Evolutionary conservation across 2,113 vertebrate genomes (phyloP), one percentile per base, ranked within the genome.

Genomic region (Callipepla squamata): DNA sequence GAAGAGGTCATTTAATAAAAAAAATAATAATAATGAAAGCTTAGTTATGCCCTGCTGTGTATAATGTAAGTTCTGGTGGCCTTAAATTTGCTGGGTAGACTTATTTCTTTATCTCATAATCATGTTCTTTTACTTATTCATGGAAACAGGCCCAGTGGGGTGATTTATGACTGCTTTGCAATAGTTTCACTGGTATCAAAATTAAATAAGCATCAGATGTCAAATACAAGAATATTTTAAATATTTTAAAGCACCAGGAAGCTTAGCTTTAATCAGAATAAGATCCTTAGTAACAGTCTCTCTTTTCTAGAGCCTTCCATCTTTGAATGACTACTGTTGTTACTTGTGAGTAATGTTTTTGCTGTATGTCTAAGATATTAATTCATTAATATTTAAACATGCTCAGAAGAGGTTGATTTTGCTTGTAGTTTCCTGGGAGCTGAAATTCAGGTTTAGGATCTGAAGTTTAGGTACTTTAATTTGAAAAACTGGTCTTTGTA

Each of bases 151-250:
- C 22, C 19, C 28, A 59, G 11, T 42, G 55, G 42, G 42, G n/a
- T 77, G 47, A 92, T 80, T 86, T 15, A 26, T 80, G 28, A 70
- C 7, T 44, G 11, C 42, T 89, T 92, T 89, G 55, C 5, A 1
- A 38, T 55, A 59, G 42, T 77, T 90, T 66, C 9, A 2, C 17
- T 67, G 38, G 90, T 78, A 63, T 85, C 25, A 66, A 40, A 94
- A 83, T 84, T 66, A 72, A 84, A 22, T 15, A 38, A 80, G 26
- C 72, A 26, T 53, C 34, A 12, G 51, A 61, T 57, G 45, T 89
- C 55, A 96, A 61, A n/a, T 44, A 22, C 51, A n/a, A 85, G n/a
- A 91, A 16, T 90, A 58, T 77, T 92, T 80, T 67, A 22, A 66
- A 9, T 85, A 36, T 70, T 82, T 93, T 50, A 85, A 89, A 88